A percentile compares a stretch with the other conserved stretches of the same genome.
These are phyloP conservation scores for Biston betularia DNA, from an alignment of 2,888 invertebrate genomes.

Conservation along the genomic window DNA sequence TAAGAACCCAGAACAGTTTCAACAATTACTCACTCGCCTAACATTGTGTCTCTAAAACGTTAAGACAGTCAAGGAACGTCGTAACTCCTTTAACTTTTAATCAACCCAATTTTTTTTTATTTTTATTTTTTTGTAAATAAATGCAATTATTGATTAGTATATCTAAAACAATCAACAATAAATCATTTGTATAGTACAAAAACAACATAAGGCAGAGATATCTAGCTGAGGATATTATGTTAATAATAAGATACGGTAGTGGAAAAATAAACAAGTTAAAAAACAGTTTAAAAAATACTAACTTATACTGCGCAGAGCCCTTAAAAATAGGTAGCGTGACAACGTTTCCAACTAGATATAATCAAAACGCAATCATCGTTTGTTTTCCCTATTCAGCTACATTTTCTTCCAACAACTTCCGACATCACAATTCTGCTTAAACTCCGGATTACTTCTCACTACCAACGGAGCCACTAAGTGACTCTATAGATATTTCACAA, in stretches of 20 bases:
- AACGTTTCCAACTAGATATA: slow-evolving; percentile 7
- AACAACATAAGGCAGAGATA: no score
- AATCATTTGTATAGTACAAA: no score
- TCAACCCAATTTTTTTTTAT: no score
- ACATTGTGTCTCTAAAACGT: slow-evolving; percentile 4
- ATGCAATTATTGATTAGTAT: no score
- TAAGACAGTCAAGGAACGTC: background rate
- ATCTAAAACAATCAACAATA: no score
- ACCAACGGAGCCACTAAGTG: background rate
- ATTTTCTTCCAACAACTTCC: slow-evolving; percentile 16
- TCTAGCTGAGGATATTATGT: no score
- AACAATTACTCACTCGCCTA: slow-evolving; percentile 58
- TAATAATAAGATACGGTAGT: no score
- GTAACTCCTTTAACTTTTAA: slow-evolving; percentile 2
- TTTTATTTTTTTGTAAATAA: no score
- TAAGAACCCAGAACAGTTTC: slow-evolving; percentile 76
- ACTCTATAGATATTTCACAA: background rate
- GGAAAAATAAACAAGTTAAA: no score
- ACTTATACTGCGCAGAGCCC: background rate
- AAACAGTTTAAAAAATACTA: background rate
- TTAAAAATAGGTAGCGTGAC: background rate
- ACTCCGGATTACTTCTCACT: background rate
- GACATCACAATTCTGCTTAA: slow-evolving; percentile 1
- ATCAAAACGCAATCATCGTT: slow-evolving; percentile 20
- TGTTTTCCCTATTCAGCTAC: slow-evolving; percentile 20